These are phyloP conservation scores for Struthidea cinerea DNA, from an alignment of 2,113 vertebrate species.

Conservation along the genomic window DNA sequence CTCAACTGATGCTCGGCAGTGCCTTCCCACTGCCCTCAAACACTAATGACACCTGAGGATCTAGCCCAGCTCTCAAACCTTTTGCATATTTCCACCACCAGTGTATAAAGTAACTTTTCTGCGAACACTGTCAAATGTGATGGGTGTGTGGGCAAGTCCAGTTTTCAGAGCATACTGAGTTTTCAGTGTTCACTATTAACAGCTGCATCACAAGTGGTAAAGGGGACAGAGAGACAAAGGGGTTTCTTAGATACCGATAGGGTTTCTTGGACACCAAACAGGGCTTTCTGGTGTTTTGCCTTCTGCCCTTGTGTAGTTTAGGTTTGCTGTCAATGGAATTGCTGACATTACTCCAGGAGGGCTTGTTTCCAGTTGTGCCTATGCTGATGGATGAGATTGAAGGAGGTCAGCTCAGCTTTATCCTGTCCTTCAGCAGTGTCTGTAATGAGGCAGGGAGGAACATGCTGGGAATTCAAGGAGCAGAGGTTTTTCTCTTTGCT, in stretches of 20 bases:
- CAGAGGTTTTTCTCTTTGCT: not conserved
- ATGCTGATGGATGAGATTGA: not conserved
- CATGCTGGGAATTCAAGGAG: not conserved
- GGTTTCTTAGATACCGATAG: not conserved
- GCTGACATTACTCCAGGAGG: not conserved
- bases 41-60: not conserved
- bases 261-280: not conserved
- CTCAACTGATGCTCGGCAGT: not conserved
- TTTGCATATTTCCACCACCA: not conserved
- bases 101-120: not conserved
- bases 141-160: not conserved
- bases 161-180: not conserved
- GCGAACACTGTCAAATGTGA: not conserved
- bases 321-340: not conserved
- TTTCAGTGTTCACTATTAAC: not conserved
- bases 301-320: not conserved
- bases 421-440: constrained; percentile 5
- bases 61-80: not conserved
- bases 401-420: constrained; percentile 1
- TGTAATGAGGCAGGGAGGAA: constrained; percentile 37
- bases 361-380: constrained; percentile 14
- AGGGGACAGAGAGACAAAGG: not conserved
- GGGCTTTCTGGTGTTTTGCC: not conserved
- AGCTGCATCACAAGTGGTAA: not conserved
- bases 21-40: not conserved